Evolutionary conservation across 2,888 invertebrate genomes (phyloP), one percentile per base, ranked within the genome.

Genomic region (Drosophila kuntzei): DNA sequence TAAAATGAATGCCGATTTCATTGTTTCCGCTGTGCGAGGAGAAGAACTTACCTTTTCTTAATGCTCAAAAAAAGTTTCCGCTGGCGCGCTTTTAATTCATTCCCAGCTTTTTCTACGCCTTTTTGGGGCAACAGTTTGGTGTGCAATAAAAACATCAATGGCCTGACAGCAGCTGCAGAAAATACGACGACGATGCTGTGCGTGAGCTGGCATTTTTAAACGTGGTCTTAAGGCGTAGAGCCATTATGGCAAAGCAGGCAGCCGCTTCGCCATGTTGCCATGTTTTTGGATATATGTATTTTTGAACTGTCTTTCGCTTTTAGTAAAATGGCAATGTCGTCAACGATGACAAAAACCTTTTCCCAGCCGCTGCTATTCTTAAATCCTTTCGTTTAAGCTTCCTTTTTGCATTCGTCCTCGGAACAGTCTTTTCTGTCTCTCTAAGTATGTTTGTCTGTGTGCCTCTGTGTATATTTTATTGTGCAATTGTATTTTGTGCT

Each of bases 401-500:
- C 71, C 69, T 64, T 83, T 69, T 69, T 74, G 73, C 86, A 76
- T 71, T 71, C 60, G 51, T 67, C 29, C 37, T 58, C 55, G 11
- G 47, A 34, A 49, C 18, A 47, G 4, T 49, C 0, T 5, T 4
- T 6, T 41, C 29, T 22, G 20, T 47, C 27, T 32, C 25, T 39
- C 14, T 49, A n/a, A 34, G 11, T 60, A 2, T 27, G 12, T 51
- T 39, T 49, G 22, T 43, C 25, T 57, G 65, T 55, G 51, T 59
- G 63, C 55, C 49, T 27, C 46, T 43, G 58, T 57, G 20, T 71
- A 58, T 71, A 57, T 75, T 64, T 84, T 80, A 81, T 87, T 87
- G 87, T 87, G 83, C 80, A 87, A 87, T 84, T 87, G 83, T 84
- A 87, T 87, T 87, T 87, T 64, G 62, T 79, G 68, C 81, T 83